These are phyloP conservation scores for Platycercus adscitus DNA, from an alignment of 2,113 vertebrate species.

Conservation along the genomic window DNA sequence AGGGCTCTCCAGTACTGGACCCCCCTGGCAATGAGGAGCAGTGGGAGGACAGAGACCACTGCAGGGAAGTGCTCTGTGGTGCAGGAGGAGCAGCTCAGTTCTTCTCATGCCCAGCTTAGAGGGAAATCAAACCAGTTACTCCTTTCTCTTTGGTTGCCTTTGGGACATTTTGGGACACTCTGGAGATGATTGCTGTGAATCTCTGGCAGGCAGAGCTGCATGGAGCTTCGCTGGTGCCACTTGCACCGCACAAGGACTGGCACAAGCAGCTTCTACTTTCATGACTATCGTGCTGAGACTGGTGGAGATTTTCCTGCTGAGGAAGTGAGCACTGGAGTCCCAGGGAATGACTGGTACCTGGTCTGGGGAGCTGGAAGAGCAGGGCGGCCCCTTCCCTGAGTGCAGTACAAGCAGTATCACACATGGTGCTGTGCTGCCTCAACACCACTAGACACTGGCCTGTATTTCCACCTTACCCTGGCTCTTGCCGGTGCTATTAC, in stretches of 20 bases:
- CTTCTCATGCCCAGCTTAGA: neutral
- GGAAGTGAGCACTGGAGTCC: neutral
- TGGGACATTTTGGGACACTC: neutral
- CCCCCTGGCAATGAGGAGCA: neutral
- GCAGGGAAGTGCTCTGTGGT: neutral
- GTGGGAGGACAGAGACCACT: neutral
- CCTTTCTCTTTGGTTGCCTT: neutral
- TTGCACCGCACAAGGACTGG: neutral
- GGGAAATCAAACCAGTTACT: neutral
- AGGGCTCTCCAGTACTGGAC: neutral
- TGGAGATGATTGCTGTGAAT: accelerated
- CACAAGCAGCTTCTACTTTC: neutral
- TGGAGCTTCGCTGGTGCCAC: neutral
- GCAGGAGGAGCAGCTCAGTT: neutral
- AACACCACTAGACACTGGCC: neutral
- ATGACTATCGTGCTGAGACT: neutral
- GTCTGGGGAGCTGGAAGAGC: no score
- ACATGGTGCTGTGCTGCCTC: neutral
- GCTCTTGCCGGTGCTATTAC: neutral
- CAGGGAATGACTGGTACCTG: neutral
- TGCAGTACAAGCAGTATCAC: neutral
- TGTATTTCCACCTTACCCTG: neutral
- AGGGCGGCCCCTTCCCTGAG: neutral
- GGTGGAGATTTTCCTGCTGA: neutral
- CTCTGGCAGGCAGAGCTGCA: neutral